phyloP scores from a whole-genome alignment of 1,140 invertebrate species.

The Octopus bimaculoides region DNA sequence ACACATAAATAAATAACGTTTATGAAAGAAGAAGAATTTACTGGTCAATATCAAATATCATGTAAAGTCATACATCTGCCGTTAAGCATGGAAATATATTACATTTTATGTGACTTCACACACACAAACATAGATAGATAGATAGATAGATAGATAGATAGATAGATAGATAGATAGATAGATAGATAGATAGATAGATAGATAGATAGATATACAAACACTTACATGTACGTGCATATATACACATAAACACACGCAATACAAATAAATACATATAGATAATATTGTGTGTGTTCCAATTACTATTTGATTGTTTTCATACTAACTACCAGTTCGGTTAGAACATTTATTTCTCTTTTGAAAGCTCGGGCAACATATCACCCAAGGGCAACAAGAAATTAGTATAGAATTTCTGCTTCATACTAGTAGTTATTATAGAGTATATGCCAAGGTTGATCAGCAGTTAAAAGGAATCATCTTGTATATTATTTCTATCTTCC shows the following conservation, averaged over 20 bases:
- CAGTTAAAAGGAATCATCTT: too few species aligned
- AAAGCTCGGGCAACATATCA: neutral
- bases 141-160: constrained; percentile 3
- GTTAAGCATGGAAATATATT: neutral
- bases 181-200: neutral
- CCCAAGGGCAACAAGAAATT: neutral
- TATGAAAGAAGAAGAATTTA: too few species aligned
- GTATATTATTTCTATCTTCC: too few species aligned
- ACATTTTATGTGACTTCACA: neutral
- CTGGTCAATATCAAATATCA: too few species aligned
- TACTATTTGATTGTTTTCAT: neutral
- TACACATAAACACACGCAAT: neutral
- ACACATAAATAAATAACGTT: too few species aligned
- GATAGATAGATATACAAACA: neutral
- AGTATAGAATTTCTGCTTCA: too few species aligned
- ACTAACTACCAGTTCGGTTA: neutral
- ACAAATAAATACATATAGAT: too few species aligned
- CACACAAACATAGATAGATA: neutral
- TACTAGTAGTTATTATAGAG: too few species aligned
- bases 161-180: constrained; percentile 3
- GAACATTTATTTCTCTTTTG: neutral
- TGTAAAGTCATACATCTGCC: too few species aligned
- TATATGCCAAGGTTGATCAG: too few species aligned
- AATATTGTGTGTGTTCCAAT: too few species aligned
- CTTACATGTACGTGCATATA: neutral